Evolutionary conservation across 2,888 invertebrate genomes (phyloP).

Genomic region (Spilosoma lubricipeda): DNA sequence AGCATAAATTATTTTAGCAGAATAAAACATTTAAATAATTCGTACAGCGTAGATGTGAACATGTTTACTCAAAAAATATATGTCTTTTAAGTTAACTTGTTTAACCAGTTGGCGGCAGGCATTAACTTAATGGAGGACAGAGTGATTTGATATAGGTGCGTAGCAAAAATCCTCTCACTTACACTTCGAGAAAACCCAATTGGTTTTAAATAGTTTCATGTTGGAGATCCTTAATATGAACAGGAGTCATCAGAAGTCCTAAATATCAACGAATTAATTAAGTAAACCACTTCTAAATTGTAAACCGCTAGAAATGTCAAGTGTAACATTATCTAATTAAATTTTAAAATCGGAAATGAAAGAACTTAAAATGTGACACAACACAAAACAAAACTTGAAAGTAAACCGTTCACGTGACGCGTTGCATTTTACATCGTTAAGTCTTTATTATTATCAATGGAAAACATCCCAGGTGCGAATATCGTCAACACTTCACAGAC

Average conservation of each 20-base stretch:
- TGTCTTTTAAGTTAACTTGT: conserved; percentile 59
- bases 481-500: conserved; percentile 77
- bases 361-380: conserved; percentile 78
- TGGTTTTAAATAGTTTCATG: conserved; percentile 18
- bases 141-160: conserved; percentile 25
- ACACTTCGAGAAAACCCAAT: conserved; percentile 14
- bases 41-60: conserved; percentile 5
- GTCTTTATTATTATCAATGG: conserved; percentile 61
- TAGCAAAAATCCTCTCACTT: conserved; percentile 5
- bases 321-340: conserved; percentile 26
- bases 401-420: conserved; percentile 77
- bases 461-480: conserved; percentile 53
- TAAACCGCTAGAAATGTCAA: conserved; percentile 32
- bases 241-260: conserved; percentile 13
- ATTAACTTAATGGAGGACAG: conserved; percentile 57
- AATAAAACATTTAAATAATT: conserved; percentile 15
- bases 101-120: conserved; percentile 66
- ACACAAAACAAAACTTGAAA: conserved; percentile 76
- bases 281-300: conserved; percentile 16
- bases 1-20: not conserved
- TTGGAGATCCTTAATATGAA: conserved; percentile 24
- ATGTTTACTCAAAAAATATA: conserved; percentile 64
- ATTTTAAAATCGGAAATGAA: conserved; percentile 33
- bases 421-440: conserved; percentile 63
- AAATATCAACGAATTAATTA: conserved; percentile 1